Conservation (phyloP, 2,113 vertebrate species). For the Dromas ardeola region DNA sequence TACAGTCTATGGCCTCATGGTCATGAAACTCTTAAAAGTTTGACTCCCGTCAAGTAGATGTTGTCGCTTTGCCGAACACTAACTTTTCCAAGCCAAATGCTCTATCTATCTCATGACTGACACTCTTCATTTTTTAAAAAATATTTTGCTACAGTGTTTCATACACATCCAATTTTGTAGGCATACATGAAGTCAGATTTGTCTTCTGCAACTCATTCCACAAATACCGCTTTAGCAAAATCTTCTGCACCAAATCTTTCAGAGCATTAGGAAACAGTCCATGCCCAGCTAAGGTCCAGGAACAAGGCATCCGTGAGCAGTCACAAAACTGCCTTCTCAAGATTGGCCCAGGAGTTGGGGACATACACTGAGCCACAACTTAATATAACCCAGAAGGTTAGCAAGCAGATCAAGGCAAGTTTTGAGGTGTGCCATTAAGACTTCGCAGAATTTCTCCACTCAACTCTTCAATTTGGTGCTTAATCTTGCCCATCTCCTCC, state of each 20-base stretch:
- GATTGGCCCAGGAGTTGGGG: not conserved
- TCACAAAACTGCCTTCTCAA: not conserved
- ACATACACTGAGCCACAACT: not conserved
- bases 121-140: not conserved
- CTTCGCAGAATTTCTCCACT: not conserved
- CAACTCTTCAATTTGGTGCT: not conserved
- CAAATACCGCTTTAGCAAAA: not conserved
- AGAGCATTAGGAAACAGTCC: not conserved
- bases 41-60: accelerated
- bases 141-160: not conserved
- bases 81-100: not conserved
- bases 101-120: not conserved
- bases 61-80: accelerated
- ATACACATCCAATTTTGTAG: accelerated
- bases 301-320: not conserved
- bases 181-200: too few relatives aligned
- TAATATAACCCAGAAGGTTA: not conserved
- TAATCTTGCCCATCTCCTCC: not conserved
- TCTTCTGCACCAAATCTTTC: not conserved
- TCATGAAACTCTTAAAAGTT: not conserved
- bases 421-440: accelerated
- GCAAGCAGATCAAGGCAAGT: not conserved
- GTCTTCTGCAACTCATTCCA: not conserved
- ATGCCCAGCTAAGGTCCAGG: not conserved
- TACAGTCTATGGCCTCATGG: not conserved